Evolutionary conservation across 2,797 vertebrate species (phyloP).

Genomic region (Mergus octosetaceus): DNA sequence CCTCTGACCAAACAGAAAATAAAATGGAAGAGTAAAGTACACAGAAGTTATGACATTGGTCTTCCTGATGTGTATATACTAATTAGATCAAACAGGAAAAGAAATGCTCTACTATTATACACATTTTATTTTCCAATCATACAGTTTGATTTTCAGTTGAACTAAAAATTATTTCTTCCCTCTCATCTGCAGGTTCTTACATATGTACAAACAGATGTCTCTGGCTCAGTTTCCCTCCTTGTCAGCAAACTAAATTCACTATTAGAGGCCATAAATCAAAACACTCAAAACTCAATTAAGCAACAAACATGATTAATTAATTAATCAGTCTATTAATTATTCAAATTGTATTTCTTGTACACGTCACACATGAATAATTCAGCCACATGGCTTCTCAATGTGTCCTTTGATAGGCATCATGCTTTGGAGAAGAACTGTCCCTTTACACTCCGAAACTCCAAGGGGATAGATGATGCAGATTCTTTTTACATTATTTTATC

Average conservation of each 20-base stretch:
- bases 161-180: neutral
- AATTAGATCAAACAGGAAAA: neutral
- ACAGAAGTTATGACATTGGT: neutral
- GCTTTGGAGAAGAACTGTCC: neutral
- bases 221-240: neutral
- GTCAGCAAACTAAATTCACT: neutral
- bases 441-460: neutral
- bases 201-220: neutral
- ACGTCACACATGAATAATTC: neutral
- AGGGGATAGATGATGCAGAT: neutral
- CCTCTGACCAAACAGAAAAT: neutral
- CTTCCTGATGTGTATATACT: neutral
- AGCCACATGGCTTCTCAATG: neutral
- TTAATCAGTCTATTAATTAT: neutral
- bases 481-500: neutral
- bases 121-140: neutral
- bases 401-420: neutral
- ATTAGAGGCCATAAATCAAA: slow-evolving; percentile 10
- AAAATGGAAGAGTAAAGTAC: neutral
- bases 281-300: neutral
- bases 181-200: neutral
- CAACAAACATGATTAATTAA: neutral
- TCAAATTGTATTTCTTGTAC: neutral
- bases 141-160: neutral
- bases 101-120: neutral